Base-by-base conservation (phyloP, 2,113 vertebrate species). In the Saccopteryx bilineata region DNA sequence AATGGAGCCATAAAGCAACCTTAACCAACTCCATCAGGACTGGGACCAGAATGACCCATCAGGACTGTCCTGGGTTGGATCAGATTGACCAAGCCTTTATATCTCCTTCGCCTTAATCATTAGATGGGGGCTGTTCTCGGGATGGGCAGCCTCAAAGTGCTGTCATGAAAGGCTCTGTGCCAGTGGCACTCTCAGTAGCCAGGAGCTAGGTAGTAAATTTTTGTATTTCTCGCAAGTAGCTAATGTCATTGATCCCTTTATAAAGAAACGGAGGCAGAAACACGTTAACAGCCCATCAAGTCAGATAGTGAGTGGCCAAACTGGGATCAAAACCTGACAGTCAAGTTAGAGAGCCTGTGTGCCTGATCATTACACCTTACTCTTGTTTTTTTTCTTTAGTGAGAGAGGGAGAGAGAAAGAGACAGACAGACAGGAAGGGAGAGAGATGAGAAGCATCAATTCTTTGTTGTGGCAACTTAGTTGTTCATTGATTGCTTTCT, bases 191-290 rank as follows among this genome's bases (percentile, higher is more conserved):
- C 31, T 5, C 31, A 60, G 26, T 21, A 52, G 39, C 69, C 26
- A 2, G 48, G 24, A 10, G 21, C 65, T 14, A 24, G 50, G 76
- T 56, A 92, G 65, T 3, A 13, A 21, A 50, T 54, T 56, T 86
- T 23, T 0, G 5, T 50, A 23, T 58, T 23, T 11, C 52, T 66
- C 39, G 50, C 31, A 83, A 9, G 31, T 26, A 84, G 28, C n/a
- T 24, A 15, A 48, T 69, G n/a, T 48, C 46, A 86, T 52, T 46
- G 65, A 79, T 11, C 11, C 65, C 46, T 87, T 68, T 12, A 52
- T 7, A 50, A 78, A 91, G 63, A 93, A 86, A 93, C 46, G 9
- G 26, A 94, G 79, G 58, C 52, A 68, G 61, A 72, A 61, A 78
- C 21, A 72, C 33, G 76, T 82, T 31, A 71, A 84, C 14, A 87